Evolutionary conservation across 2,113 vertebrate genomes (phyloP).

Genomic region (Illadopsis cleaveri): DNA sequence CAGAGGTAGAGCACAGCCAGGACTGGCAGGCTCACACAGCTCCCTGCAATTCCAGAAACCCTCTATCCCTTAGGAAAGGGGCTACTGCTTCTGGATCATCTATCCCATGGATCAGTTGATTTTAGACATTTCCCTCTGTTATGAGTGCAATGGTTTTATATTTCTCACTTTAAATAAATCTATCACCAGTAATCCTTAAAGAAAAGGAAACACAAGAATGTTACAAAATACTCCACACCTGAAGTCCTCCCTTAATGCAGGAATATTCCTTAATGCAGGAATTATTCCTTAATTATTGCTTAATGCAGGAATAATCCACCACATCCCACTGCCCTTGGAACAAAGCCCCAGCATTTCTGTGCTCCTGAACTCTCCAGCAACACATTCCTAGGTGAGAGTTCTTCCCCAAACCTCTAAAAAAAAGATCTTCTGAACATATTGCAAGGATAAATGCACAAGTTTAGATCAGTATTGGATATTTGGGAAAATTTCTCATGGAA

Average conservation of each 20-base stretch:
- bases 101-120: fast-evolving
- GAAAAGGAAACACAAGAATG: background rate
- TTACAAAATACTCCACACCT: background rate
- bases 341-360: background rate
- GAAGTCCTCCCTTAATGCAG: background rate
- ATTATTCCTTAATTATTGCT: too few relatives aligned
- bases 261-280: too few relatives aligned
- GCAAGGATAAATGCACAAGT: background rate
- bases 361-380: background rate
- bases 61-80: background rate
- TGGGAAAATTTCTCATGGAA: background rate
- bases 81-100: background rate
- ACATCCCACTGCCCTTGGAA: background rate
- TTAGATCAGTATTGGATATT: background rate
- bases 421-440: fast-evolving
- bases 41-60: background rate
- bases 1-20: background rate
- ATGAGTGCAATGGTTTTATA: fast-evolving
- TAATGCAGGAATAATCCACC: background rate
- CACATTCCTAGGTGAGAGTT: fast-evolving
- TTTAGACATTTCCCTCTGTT: background rate
- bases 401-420: background rate
- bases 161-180: background rate
- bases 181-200: background rate
- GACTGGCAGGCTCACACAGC: background rate